phyloP scores from a whole-genome alignment of 2,113 vertebrate genomes.

The Loxodonta africana region DNA sequence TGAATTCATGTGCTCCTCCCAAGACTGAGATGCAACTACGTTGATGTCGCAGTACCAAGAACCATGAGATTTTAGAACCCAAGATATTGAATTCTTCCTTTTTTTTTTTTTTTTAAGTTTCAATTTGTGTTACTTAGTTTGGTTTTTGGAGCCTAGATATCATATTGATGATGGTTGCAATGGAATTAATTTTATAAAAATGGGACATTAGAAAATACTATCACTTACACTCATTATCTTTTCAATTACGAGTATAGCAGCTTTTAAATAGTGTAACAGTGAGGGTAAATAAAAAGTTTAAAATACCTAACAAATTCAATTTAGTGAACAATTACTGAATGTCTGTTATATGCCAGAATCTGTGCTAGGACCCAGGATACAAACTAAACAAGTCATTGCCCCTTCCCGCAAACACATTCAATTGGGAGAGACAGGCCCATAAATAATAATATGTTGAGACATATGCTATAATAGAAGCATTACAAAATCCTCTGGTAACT shows the following conservation, averaged over 20 bases:
- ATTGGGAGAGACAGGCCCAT: background rate
- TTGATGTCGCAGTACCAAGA: background rate
- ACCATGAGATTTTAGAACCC: background rate
- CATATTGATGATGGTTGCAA: background rate
- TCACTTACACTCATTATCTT: background rate
- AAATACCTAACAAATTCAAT: constrained; percentile 30
- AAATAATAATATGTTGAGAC: constrained; percentile 6
- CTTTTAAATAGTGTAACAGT: background rate
- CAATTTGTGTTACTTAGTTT: background rate
- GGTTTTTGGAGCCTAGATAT: background rate
- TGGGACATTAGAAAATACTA: constrained; percentile 7
- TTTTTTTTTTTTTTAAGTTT: background rate
- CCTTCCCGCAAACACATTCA: background rate
- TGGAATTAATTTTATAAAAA: constrained; percentile 52
- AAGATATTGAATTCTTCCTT: background rate
- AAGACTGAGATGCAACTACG: background rate
- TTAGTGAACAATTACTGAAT: constrained; percentile 6
- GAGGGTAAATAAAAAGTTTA: background rate
- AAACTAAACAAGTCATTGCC: background rate
- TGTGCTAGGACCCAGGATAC: background rate
- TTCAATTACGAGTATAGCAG: background rate
- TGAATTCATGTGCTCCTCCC: constrained; percentile 15
- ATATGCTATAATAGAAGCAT: background rate
- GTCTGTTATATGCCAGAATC: background rate
- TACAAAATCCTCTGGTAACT: constrained; percentile 29